Evolutionary conservation across 2,113 vertebrate genomes (phyloP), one percentile per base, ranked within the genome.

Genomic region (Holacanthus passer): DNA sequence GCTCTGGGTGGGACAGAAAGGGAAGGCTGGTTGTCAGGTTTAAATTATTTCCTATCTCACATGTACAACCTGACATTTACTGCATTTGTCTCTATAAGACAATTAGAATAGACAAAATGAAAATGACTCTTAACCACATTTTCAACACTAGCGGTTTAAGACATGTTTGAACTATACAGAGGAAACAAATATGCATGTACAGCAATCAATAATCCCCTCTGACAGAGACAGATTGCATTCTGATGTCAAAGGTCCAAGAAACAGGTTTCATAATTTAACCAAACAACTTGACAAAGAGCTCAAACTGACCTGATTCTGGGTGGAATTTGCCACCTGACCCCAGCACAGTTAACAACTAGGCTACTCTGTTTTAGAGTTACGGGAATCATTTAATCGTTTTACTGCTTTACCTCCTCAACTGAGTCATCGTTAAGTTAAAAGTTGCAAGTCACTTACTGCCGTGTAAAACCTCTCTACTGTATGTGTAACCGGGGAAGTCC

Each of bases 401-500:
- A 83, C 60, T 47, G 64, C 60, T 62, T 69, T 20, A 32, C 22
- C 73, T 62, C 83, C 81, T 86, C 65, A 63, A 83, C 56, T 64
- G 83, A 88, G 20, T 84, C 79, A 77, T 69, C 74, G 31, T 78
- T 81, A 77, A 83, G 76, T 76, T 73, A 53, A 87, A 91, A 87
- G 79, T 55, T 75, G 39, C 65, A 87, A 68, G 75, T 79, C 64
- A 82, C 55, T 81, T 32, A 79, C 37, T 71, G 85, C 83, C 16
- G 17, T 75, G 77, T 87, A 81, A 90, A 91, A 76, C 5, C 1
- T 83, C 76, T 77, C 31, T 84, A 24, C 83, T 90, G 79, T 84
- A 88, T 39, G 72, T 79, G 67, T 41, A 81, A 82, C 55, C 7
- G 16, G 31, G 48, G 58, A 84, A 27, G 68, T 79, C 68, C 58